These are phyloP conservation scores for Epicauta chinensis DNA, from an alignment of 1,140 invertebrate genomes.

Conservation along the genomic window DNA sequence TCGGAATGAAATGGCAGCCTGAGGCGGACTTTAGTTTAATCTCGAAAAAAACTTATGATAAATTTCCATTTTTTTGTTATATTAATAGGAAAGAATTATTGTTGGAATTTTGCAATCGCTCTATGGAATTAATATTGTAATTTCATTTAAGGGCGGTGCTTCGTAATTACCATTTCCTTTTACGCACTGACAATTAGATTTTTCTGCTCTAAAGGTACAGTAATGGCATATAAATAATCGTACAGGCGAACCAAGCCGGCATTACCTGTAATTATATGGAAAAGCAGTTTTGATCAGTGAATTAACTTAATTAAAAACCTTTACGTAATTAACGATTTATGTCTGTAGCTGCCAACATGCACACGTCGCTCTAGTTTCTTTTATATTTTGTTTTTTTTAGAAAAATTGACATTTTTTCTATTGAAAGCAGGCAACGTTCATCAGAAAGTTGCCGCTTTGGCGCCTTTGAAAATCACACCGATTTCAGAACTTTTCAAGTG, in stretches of 20 bases:
- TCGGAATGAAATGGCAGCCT: no score
- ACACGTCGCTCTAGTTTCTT: no score
- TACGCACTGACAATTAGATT: constrained; percentile 17
- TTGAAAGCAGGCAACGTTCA: neutral
- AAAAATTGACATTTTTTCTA: neutral
- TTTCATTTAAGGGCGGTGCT: neutral
- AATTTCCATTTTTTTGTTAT: no score
- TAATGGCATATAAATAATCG: constrained; percentile 17
- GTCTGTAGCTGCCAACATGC: no score
- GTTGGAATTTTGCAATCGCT: no score
- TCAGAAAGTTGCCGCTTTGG: constrained; percentile 12
- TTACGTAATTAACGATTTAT: constrained; percentile 11
- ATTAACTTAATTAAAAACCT: constrained; percentile 17
- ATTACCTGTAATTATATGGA: constrained; percentile 12
- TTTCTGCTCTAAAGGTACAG: constrained; percentile 14
- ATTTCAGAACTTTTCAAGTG: constrained; percentile 8
- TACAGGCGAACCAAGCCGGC: neutral
- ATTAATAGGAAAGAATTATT: no score
- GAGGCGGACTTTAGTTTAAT: no score
- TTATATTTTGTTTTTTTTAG: no score
- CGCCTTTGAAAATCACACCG: constrained; percentile 8
- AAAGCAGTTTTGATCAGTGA: constrained; percentile 12
- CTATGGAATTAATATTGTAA: neutral
- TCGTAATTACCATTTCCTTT: constrained; percentile 13
- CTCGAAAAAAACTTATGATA: no score